Conservation (phyloP, 2,888 invertebrate species). For the Perithous albicinctus region DNA sequence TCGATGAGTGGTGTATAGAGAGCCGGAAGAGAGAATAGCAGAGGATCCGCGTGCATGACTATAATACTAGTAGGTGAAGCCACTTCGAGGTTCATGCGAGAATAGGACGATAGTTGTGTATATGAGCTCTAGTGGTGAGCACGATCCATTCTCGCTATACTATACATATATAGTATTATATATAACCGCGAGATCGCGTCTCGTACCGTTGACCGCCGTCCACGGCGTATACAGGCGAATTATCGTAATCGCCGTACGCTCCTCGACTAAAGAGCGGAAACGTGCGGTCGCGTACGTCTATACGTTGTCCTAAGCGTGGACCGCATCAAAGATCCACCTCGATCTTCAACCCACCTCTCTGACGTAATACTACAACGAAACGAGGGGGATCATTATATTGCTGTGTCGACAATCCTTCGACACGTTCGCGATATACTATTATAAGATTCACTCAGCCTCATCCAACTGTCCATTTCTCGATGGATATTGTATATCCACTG, state of each 20-base stretch:
- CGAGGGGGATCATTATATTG: conserved; percentile 5
- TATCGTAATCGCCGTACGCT: conserved; percentile 70
- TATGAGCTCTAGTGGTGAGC: neutral
- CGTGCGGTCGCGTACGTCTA: conserved; percentile 64
- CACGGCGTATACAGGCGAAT: conserved; percentile 53
- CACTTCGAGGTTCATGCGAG: conserved; percentile 60
- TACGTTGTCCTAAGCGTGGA: conserved; percentile 57
- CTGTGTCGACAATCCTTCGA: conserved; percentile 14
- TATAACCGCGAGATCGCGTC: conserved; percentile 21
- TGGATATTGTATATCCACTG: neutral
- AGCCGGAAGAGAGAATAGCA: conserved; percentile 52
- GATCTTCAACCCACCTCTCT: neutral
- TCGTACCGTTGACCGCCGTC: conserved; percentile 51
- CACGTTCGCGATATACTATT: conserved; percentile 8
- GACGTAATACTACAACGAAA: conserved; percentile 6
- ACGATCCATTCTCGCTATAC: conserved; percentile 37
- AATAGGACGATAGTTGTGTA: conserved; percentile 25
- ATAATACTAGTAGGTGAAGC: conserved; percentile 49
- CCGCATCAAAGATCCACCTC: conserved; percentile 64
- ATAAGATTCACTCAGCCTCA: neutral
- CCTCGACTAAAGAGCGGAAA: conserved; percentile 70
- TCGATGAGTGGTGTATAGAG: conserved; percentile 58
- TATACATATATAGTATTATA: neutral
- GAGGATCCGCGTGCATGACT: conserved; percentile 62
- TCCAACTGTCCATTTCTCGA: neutral